A percentile compares a stretch with the other conserved stretches of the same genome.
Conservation (phyloP, 2,113 vertebrate genomes). For the Pao palembangensis region DNA sequence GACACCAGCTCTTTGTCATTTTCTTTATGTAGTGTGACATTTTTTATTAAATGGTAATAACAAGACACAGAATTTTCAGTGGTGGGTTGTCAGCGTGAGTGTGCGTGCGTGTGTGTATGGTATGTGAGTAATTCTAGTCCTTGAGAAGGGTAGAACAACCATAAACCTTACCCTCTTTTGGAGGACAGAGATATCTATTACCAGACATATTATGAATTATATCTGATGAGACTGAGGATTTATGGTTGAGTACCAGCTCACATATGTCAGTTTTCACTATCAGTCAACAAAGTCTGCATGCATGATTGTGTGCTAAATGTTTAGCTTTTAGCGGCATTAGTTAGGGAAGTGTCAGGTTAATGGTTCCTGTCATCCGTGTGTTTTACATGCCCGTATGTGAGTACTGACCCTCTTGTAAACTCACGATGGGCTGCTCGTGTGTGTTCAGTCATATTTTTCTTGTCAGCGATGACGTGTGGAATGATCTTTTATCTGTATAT, state of each 20-base stretch:
- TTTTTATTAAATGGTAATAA: conserved; percentile 20
- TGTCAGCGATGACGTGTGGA: too few relatives aligned
- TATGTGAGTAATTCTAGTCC: conserved; percentile 32
- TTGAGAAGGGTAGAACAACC: conserved; percentile 49
- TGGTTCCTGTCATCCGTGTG: too few relatives aligned
- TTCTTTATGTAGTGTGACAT: conserved; percentile 22
- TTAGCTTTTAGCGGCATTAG: neutral
- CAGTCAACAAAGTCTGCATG: conserved; percentile 28
- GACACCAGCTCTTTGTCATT: conserved; percentile 24
- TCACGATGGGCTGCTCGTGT: too few relatives aligned
- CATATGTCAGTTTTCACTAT: conserved; percentile 34
- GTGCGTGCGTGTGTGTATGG: conserved; percentile 11
- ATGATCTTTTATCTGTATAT: too few relatives aligned
- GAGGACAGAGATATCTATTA: conserved; percentile 24
- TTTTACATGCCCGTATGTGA: neutral
- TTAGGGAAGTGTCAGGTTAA: too few relatives aligned
- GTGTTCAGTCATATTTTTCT: neutral
- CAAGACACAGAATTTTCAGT: conserved; percentile 1
- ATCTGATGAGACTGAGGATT: conserved; percentile 39
- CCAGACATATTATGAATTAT: conserved; percentile 36
- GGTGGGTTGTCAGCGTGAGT: conserved; percentile 6
- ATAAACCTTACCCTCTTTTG: conserved; percentile 36
- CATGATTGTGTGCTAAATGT: neutral
- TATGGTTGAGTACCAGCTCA: conserved; percentile 32
- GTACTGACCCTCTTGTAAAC: conserved; percentile 1